Base-by-base conservation (phyloP, 2,113 vertebrate species). In the Chloropsis cyanopogon region DNA sequence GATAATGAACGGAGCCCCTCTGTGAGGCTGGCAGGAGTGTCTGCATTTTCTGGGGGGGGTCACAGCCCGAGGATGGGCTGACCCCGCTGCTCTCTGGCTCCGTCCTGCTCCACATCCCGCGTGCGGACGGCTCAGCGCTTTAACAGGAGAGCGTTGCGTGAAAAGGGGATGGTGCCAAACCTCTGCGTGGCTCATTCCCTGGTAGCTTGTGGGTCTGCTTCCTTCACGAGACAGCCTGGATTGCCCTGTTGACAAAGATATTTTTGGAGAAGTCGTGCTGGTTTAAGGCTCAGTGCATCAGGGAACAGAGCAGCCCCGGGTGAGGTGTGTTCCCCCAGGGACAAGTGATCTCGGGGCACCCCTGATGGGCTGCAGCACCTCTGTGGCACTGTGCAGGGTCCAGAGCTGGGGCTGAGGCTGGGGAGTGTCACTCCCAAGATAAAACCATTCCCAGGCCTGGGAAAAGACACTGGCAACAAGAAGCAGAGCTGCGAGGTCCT, bases 1-100 rank as follows among this genome's bases (percentile, higher is more conserved):
- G 93, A 90, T 95, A 95, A 96, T 95, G 93, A 97, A 96, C 25
- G 82, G 93, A 96, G 92, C 87, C 93, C 92, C 92, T 96, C 93
- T 93, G 79, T 41, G 90, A 93, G 87, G 93, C 88, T 84, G 86
- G 88, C 93, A 64, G 95, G 56, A 94, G 49, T 1, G 56, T 39
- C 92, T 93, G 93, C 90, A 81, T 88, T 96, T 96, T 84, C 57
- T 83, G 76, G 83, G 79, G 80, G 80, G 93, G 76, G 76, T 78
- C 6, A 0, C 14, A 88, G 93, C 90, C 82, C 92, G 59, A 91
- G 92, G 82, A 92, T 77, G 12, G 88, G 71, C 85, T 92, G 94
- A 75, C 93, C 85, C 85, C 20, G 18, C 60, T 12, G 68, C 88
- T 93, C 5, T 0, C 23, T 0, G 2, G 29, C 89, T 76, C 88